Evolutionary conservation across 1,140 invertebrate genomes (phyloP), one percentile per base, ranked within the genome.

Genomic region (Bombus pyrosoma): DNA sequence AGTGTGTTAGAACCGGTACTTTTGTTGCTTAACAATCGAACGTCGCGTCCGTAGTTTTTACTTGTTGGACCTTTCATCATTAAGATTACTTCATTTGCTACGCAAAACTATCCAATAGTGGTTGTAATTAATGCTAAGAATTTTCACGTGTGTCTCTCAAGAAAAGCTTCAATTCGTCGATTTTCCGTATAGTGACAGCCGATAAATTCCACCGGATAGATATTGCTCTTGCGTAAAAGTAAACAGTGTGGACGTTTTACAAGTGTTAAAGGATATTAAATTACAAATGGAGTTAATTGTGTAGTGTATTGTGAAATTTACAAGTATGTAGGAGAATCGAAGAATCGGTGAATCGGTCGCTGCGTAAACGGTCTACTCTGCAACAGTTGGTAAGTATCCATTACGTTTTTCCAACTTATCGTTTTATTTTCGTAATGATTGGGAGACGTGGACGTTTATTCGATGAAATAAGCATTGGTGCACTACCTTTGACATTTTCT

Each of bases 371-470:
- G 66, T 64, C 18, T n/a, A 32, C 13, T 22, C 12, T 28, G n/a
- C 47, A 72, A 25, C 47, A 37, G 41, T 72, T 32, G 76, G 83
- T 66, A 81, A 41, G 78, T 71, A 68, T 62, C 25, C 25, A 4
- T 18, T 32, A 2, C 10, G 12, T 64, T 41, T 77, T 57, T 64
- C 32, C 28, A 13, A 1, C 8, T 57, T 43, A 39, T 22, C 62
- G 5, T 18, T 34, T 43, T 22, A 32, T 57, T 43, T 57, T 43
- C 57, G 6, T 78, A 34, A 34, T 32, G 22, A 68, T 28, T 3
- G 83, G 71, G 76, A 84, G 39, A 9, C 83, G 76, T 62, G 81
- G 73, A 68, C 73, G 73, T 68, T 76, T 34, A 68, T 79, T 12
- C 53, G 22, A 62, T 22, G n/a, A 12, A 25, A 25, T 43, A 3